phyloP scores from a whole-genome alignment of 2,797 vertebrate species.

The Parauchenoglanis punctatus region DNA sequence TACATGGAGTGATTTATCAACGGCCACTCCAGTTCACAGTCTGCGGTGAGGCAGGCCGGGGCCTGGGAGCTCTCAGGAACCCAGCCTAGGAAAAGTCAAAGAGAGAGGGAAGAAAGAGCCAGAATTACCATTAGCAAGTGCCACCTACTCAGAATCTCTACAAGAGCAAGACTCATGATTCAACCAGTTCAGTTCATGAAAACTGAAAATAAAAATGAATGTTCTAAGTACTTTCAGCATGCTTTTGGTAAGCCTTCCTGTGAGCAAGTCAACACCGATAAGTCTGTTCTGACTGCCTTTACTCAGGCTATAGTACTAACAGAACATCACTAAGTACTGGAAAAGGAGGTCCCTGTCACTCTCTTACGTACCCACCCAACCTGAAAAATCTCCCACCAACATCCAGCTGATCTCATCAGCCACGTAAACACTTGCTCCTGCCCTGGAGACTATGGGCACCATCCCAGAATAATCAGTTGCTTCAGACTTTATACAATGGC shows the following conservation, averaged over 20 bases:
- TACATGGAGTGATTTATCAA: conserved; percentile 62
- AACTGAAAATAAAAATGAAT: conserved; percentile 25
- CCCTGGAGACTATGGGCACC: conserved; percentile 34
- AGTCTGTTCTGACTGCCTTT: conserved; percentile 27
- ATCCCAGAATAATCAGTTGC: conserved; percentile 50
- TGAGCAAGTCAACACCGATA: background rate
- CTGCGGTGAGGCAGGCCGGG: conserved; percentile 48
- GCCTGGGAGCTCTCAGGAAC: conserved; percentile 51
- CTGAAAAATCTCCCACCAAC: conserved; percentile 8
- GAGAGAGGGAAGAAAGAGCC: conserved; percentile 16
- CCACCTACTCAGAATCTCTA: conserved; percentile 24
- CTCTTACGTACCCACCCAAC: background rate
- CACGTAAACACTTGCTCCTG: conserved; percentile 43
- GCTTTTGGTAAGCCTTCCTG: conserved; percentile 11
- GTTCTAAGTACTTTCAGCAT: conserved; percentile 8
- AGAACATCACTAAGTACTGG: background rate
- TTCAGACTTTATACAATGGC: conserved; percentile 43
- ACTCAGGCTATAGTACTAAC: background rate
- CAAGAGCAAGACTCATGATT: conserved; percentile 18
- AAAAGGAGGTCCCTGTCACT: conserved; percentile 2
- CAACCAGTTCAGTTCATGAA: conserved; percentile 14
- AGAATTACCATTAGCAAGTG: conserved; percentile 32
- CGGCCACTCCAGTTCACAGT: conserved; percentile 54
- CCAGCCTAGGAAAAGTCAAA: conserved; percentile 21
- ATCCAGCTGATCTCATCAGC: conserved; percentile 40